phyloP scores from a whole-genome alignment of 2,113 vertebrate species.

The Accipiter virgatus region DNA sequence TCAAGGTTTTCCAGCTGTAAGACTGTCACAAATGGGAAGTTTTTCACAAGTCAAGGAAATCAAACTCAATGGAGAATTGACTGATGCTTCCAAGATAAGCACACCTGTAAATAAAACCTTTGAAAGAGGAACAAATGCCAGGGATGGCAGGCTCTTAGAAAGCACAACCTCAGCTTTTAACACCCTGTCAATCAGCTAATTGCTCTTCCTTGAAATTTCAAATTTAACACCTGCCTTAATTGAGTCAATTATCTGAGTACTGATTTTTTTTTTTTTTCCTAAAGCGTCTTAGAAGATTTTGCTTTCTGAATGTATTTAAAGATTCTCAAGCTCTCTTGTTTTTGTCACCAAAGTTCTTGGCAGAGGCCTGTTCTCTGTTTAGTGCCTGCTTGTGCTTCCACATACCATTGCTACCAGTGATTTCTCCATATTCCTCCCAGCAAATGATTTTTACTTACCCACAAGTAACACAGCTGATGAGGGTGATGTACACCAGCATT shows the following conservation, averaged over 20 bases:
- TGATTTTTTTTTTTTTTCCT: not conserved
- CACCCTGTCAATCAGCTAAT: not conserved
- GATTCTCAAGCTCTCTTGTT: not conserved
- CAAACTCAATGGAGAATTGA: not conserved
- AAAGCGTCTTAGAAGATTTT: not conserved
- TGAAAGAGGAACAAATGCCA: not conserved
- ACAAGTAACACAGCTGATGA: not conserved
- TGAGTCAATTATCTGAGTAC: not conserved
- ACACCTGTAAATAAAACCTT: not conserved
- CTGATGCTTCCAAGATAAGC: not conserved
- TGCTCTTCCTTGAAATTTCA: not conserved
- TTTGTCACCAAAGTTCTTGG: not conserved
- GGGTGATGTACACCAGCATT: not conserved
- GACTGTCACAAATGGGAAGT: not conserved
- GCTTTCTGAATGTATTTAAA: not conserved
- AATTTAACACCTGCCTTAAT: not conserved
- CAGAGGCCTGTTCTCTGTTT: not conserved
- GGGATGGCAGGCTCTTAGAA: not conserved
- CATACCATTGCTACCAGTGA: fast-evolving
- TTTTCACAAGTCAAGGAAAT: not conserved
- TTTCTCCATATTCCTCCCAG: not conserved
- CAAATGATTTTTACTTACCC: not conserved
- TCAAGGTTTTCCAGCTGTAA: not conserved
- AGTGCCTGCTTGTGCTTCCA: not conserved
- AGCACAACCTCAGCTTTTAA: not conserved